Evolutionary conservation across 2,888 invertebrate genomes (phyloP), one percentile per base, ranked within the genome.

Genomic region (Torymus aiolomorphi): DNA sequence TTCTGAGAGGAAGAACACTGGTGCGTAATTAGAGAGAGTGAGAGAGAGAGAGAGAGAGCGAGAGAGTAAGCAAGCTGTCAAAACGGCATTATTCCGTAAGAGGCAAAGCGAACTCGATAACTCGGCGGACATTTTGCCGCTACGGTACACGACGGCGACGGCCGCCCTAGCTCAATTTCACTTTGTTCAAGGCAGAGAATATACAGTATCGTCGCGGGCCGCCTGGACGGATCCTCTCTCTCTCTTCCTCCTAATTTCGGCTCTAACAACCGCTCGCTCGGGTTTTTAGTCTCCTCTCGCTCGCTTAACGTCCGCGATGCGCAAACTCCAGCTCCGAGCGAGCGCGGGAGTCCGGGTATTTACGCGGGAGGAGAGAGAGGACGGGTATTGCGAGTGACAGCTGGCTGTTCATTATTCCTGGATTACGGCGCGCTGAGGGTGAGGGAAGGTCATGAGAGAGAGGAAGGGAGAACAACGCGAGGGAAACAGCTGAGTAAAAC

Each of bases 391-490:
- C 87, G 84, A 87, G 87, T 88, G 89, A 89, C 89, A 89, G 87
- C 87, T 87, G 87, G 86, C 86, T 89, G 89, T 89, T 89, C 88
- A 89, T 89, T 89, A 89, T 89, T 89, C 87, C 85, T 84, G 88
- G 88, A 89, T 89, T 89, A 89, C 87, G 85, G 82, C 77, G 82
- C 49, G 73, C 49, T 61, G 42, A 62, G 13, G 51, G 16, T 4
- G 31, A 31, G 20, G 52, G 42, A 69, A 69, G 69, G 70, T 62
- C 67, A 56, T 20, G 14, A 14, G 61, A 49, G 63, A 63, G 63
- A 61, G 81, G 74, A 61, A 61, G 81, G 75, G 62, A n/a, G 54
- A 5, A 14, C 18, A 24, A 13, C 13, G 49, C 59, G 12, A 11
- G 11, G 51, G 71, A 65, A 65, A 71, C 67, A 67, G 75, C 67